Percentiles rank a stretch among this genome's conserved stretches.
Conservation (phyloP, 2,113 vertebrate species). For the Gracilinanus agilis region DNA sequence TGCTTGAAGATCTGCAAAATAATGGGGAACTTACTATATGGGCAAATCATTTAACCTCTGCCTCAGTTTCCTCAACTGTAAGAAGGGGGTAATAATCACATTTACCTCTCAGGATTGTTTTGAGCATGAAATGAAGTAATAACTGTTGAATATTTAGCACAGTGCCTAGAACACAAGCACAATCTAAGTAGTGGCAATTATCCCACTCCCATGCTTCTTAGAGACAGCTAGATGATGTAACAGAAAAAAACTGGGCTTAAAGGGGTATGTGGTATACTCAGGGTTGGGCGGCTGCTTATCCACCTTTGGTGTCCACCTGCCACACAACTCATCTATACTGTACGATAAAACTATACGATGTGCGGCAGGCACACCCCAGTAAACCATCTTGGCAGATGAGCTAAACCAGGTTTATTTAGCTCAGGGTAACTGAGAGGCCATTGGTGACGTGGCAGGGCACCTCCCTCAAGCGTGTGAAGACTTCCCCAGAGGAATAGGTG, state of each 20-base stretch:
- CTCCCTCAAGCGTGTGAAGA: too few relatives aligned
- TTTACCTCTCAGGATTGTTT: neutral
- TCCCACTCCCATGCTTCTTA: neutral
- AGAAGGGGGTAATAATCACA: neutral
- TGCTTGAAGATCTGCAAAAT: neutral
- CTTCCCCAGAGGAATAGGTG: too few relatives aligned
- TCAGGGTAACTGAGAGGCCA: too few relatives aligned
- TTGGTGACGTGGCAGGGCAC: too few relatives aligned
- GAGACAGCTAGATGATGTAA: neutral
- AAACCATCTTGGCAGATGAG: too few relatives aligned
- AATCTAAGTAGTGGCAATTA: neutral
- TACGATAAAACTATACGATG: too few relatives aligned
- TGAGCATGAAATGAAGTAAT: neutral
- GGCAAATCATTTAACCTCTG: neutral
- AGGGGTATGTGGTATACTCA: neutral
- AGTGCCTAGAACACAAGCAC: neutral
- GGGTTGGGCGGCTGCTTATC: too few relatives aligned
- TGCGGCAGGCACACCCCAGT: too few relatives aligned
- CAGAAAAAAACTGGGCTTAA: neutral
- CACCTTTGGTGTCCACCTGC: too few relatives aligned
- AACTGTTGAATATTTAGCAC: neutral
- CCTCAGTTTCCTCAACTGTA: constrained; percentile 32
- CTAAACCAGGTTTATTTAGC: too few relatives aligned
- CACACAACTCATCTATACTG: too few relatives aligned
- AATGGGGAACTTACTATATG: neutral